Evolutionary conservation across 2,888 invertebrate species (phyloP), one percentile per base, ranked within the genome.

Genomic region (Digitonthophagus gazella): DNA sequence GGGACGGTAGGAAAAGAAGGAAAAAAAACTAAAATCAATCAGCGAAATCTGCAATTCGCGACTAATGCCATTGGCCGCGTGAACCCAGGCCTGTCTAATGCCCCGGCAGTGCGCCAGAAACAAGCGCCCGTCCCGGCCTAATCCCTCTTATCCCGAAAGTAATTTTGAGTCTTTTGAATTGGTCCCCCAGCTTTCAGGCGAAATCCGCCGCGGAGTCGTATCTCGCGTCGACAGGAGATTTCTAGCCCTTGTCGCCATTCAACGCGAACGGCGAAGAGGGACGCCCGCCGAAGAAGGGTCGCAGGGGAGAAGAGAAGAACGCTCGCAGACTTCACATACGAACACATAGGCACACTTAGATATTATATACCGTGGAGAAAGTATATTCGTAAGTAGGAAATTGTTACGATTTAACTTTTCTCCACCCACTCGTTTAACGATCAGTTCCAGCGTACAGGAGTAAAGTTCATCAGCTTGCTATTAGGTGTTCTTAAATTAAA

Each of bases 101-200:
- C 80, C 76, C 76, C 74, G 74, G 75, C 75, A 76, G 77, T 72
- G 72, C 77, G 76, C 76, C 76, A 80, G 80, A 80, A 80, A 80
- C 80, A 80, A 79, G 78, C 79, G 77, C 76, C 79, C 78, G 79
- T 76, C 78, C 83, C 83, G 83, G 83, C 84, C 85, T 86, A 86
- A 86, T 86, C 86, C 86, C 86, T 86, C 86, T 86, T 86, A 86
- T 86, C 86, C 85, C 85, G 86, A 86, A 86, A 86, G 86, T 86
- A 86, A 86, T 86, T 86, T 86, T 86, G 85, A 86, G 85, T 86
- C 86, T 86, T 86, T 86, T 86, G 83, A 86, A 86, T 86, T 81
- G 81, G 81, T 80, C 81, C 83, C 82, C 81, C 80, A 79, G 81
- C 79, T 80, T 80, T 79, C 79, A 80, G 78, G 61, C 77, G 75